A percentile compares a stretch with the other conserved stretches of the same genome.
Evolutionary conservation across 53 echinoderm and acorn worm species (phyloP).

Genomic region (Echinometra lucunter): DNA sequence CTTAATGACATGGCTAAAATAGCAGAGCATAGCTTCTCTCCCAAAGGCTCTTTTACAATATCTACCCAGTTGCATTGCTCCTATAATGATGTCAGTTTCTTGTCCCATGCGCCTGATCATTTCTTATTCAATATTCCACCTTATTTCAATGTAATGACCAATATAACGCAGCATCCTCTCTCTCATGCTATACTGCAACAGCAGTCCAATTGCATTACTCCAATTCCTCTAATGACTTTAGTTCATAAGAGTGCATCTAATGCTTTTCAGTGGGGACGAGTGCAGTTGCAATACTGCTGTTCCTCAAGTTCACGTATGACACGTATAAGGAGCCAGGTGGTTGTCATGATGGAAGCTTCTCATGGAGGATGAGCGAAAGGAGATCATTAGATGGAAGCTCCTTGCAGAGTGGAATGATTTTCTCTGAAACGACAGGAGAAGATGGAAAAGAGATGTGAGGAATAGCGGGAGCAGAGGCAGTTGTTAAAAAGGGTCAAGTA

Average conservation of each 20-base stretch:
- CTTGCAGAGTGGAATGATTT: conserved; percentile 61
- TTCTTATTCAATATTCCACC: too few species aligned
- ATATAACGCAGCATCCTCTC: background rate
- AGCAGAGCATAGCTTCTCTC: too few species aligned
- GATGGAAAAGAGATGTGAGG: background rate
- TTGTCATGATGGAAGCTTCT: conserved; percentile 40
- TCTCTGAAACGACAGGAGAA: conserved; percentile 18
- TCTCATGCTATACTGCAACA: background rate
- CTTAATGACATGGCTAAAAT: too few species aligned
- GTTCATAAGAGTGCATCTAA: too few species aligned
- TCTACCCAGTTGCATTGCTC: too few species aligned
- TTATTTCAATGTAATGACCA: background rate
- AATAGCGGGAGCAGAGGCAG: too few species aligned
- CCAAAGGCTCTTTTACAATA: too few species aligned
- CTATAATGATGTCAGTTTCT: too few species aligned
- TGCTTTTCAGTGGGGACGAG: background rate
- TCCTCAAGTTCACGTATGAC: background rate
- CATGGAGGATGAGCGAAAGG: conserved; percentile 45
- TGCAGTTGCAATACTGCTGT: background rate
- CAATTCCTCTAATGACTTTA: too few species aligned
- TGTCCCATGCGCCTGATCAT: too few species aligned
- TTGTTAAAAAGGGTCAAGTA: too few species aligned
- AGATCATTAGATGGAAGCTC: conserved; percentile 58
- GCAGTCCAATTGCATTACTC: background rate
- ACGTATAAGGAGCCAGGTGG: background rate